Conservation (phyloP, 2,113 vertebrate genomes). For the Lampris megalopsis region DNA sequence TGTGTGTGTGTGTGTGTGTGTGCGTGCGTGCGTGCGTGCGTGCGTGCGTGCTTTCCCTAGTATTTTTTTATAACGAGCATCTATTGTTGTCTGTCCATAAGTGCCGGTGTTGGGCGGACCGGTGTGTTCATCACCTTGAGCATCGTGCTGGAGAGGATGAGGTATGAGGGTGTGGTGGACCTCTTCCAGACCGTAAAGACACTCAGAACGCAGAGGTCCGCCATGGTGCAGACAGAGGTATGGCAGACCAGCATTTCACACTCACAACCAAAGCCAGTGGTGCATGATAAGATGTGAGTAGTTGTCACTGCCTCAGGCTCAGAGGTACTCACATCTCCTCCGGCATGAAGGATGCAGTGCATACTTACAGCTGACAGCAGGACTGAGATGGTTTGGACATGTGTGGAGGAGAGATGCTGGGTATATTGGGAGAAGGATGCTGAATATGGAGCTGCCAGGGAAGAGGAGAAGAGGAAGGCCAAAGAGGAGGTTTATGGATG, state of each 20-base stretch:
- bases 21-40: background rate
- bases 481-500: no score
- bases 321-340: no score
- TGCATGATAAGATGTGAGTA: no score
- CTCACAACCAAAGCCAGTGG: no score
- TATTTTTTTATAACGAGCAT: slow-evolving; percentile 2
- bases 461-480: no score
- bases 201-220: slow-evolving; percentile 93
- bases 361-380: no score
- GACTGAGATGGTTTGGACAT: no score
- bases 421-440: no score
- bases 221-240: slow-evolving; percentile 99
- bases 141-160: slow-evolving; percentile 97
- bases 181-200: slow-evolving; percentile 98
- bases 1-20: background rate
- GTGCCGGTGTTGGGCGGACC: slow-evolving; percentile 94
- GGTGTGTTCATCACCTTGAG: slow-evolving; percentile 97
- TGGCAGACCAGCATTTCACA: background rate
- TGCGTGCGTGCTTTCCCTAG: background rate
- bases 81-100: slow-evolving; percentile 57
- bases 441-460: no score
- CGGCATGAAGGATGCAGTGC: no score
- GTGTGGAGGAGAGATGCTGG: no score
- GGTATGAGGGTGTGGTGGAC: slow-evolving; percentile 95
- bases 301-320: no score